These are phyloP conservation scores for Halesus radiatus DNA, from an alignment of 1,140 invertebrate genomes.

Conservation along the genomic window DNA sequence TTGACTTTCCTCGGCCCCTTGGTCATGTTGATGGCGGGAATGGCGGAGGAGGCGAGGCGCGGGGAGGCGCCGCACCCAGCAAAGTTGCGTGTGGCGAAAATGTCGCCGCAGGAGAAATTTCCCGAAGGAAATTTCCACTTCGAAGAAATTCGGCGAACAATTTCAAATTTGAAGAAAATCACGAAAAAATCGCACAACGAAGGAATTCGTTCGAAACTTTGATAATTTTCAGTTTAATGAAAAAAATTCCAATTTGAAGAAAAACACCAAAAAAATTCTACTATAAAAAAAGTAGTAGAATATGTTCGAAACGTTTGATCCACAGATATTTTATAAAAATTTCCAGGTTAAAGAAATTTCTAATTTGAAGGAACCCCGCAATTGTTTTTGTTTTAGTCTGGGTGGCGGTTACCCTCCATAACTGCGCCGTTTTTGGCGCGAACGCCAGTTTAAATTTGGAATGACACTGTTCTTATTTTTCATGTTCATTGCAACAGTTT, in stretches of 20 bases:
- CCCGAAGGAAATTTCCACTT: background rate
- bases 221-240: too few species aligned
- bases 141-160: background rate
- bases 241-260: too few species aligned
- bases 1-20: constrained; percentile 72
- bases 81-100: constrained; percentile 24
- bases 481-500: too few species aligned
- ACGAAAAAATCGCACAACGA: too few species aligned
- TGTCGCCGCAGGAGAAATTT: constrained; percentile 1
- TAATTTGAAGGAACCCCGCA: background rate
- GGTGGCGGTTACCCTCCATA: constrained; percentile 22
- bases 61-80: constrained; percentile 13
- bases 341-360: background rate
- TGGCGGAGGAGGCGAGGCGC: constrained; percentile 31
- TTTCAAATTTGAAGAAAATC: background rate
- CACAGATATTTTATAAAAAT: background rate
- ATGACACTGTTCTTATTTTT: background rate
- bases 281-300: too few species aligned
- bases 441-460: background rate
- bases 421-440: background rate
- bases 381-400: background rate
- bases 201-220: too few species aligned
- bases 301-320: too few species aligned
- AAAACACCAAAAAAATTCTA: too few species aligned
- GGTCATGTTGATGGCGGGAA: constrained; percentile 66